Evolutionary conservation across 2,797 vertebrate genomes (phyloP).

Genomic region (Chrysocyon brachyurus): DNA sequence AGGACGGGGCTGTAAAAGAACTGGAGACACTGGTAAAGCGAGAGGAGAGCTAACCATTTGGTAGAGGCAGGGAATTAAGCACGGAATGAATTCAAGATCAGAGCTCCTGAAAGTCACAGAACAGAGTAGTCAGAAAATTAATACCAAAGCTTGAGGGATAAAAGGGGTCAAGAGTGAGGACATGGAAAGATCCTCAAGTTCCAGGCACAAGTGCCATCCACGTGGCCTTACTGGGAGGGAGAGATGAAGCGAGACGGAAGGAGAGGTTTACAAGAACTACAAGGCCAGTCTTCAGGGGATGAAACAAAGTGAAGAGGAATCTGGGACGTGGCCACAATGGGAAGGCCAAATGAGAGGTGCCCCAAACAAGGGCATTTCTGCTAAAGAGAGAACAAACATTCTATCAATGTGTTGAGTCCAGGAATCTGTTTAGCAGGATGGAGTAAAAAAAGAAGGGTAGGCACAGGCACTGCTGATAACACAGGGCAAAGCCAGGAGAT

Average conservation of each 20-base stretch:
- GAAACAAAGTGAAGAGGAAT: not conserved
- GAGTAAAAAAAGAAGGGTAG: not conserved
- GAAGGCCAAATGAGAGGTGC: not conserved
- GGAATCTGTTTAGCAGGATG: not conserved
- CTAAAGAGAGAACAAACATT: not conserved
- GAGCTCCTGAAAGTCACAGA: not conserved
- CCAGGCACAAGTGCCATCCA: not conserved
- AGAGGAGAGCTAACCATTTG: not conserved
- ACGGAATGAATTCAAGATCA: not conserved
- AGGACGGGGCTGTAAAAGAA: not conserved
- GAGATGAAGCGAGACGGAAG: not conserved
- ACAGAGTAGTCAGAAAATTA: not conserved
- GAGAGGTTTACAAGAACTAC: not conserved
- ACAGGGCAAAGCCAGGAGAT: not conserved
- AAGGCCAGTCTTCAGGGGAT: not conserved
- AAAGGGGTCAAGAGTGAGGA: not conserved
- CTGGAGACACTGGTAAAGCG: not conserved
- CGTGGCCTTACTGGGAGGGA: not conserved
- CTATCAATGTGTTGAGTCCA: not conserved
- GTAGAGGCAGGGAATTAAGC: not conserved
- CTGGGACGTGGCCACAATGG: not conserved
- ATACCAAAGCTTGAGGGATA: not conserved
- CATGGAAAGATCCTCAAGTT: not conserved
- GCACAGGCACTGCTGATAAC: not conserved
- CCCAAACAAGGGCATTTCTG: not conserved